Conservation (phyloP, 2,888 invertebrate species). For the Cinara cedri region DNA sequence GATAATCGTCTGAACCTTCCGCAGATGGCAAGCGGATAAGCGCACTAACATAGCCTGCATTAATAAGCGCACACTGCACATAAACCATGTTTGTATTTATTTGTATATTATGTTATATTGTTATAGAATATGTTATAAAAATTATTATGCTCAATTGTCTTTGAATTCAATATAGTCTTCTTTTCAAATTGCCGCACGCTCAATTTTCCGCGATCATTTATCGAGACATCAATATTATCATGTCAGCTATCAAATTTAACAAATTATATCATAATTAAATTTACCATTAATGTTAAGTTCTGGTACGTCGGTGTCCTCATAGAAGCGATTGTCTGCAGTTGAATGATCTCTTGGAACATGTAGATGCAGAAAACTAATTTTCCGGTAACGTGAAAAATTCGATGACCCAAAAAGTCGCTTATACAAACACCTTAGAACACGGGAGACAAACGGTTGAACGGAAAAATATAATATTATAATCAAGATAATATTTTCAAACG, state of each 20-base stretch:
- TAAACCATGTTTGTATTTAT: too few species aligned
- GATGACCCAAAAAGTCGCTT: slow-evolving; percentile 47
- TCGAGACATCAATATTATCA: too few species aligned
- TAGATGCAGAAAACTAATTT: slow-evolving; percentile 49
- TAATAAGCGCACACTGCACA: too few species aligned
- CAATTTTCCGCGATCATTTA: too few species aligned
- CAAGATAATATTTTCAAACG: neutral
- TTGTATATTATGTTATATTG: too few species aligned
- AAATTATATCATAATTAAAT: neutral
- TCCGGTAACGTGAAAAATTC: slow-evolving; percentile 39
- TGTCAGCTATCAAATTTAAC: neutral
- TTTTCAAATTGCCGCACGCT: too few species aligned
- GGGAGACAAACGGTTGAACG: neutral
- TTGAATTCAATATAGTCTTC: too few species aligned
- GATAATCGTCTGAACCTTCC: too few species aligned
- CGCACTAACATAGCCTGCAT: too few species aligned
- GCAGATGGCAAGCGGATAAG: too few species aligned
- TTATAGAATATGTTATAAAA: too few species aligned
- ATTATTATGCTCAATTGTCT: too few species aligned
- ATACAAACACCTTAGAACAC: slow-evolving; percentile 20
- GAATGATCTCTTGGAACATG: slow-evolving; percentile 49
- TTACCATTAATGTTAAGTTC: slow-evolving; percentile 39
- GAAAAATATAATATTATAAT: neutral
- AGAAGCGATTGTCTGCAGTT: slow-evolving; percentile 39
- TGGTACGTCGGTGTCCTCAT: slow-evolving; percentile 49